Evolutionary conservation across 2,797 vertebrate species (phyloP).

Genomic region (Tachyglossus aculeatus): DNA sequence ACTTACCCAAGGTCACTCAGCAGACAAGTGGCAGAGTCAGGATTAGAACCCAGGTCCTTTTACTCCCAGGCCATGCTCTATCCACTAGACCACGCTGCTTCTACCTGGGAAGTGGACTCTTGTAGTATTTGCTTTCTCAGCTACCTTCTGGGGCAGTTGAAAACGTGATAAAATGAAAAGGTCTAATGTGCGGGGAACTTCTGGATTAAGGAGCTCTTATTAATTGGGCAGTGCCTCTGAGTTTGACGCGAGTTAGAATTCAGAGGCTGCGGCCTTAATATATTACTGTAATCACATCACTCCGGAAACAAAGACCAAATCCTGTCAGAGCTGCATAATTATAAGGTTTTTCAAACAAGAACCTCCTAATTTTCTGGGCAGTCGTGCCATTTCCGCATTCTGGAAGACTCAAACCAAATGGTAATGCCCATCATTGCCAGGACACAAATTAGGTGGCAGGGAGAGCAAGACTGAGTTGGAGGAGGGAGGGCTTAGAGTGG

Average conservation of each 20-base stretch:
- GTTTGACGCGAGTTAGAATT: not conserved
- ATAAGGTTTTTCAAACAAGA: not conserved
- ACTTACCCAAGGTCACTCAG: too few species aligned
- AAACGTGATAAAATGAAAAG: too few species aligned
- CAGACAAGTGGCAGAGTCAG: too few species aligned
- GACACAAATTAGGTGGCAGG: not conserved
- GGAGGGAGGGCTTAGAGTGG: too few species aligned
- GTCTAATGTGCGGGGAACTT: not conserved
- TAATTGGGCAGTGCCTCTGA: not conserved
- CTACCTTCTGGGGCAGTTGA: too few species aligned
- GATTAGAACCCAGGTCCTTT: too few species aligned
- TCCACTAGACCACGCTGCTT: too few species aligned
- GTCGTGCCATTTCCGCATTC: slow-evolving; percentile 14
- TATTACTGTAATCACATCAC: not conserved
- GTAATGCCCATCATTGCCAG: not conserved
- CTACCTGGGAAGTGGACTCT: too few species aligned
- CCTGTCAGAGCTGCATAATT: slow-evolving; percentile 2
- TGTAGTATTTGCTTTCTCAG: too few species aligned
- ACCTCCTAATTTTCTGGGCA: slow-evolving; percentile 17
- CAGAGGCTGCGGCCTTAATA: not conserved
- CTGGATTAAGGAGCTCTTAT: not conserved
- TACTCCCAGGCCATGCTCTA: too few species aligned
- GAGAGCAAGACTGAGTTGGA: not conserved
- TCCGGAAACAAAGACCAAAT: slow-evolving; percentile 28
- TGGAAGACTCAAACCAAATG: slow-evolving; percentile 34